Evolutionary conservation across 2,113 vertebrate species (phyloP), one percentile per base, ranked within the genome.

Genomic region (Girardinichthys multiradiatus): DNA sequence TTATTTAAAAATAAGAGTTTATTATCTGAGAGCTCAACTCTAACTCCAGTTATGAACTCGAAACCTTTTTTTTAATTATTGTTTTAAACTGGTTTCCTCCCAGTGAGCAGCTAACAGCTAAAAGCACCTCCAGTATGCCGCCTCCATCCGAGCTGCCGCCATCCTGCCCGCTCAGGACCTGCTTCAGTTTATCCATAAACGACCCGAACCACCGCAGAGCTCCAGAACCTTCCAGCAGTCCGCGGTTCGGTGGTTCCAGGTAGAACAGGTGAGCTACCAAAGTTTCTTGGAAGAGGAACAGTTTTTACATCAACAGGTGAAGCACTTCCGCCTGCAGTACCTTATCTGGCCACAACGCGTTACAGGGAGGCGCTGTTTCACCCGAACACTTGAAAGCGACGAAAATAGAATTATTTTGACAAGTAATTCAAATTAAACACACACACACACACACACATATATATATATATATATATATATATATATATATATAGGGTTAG

Each of bases 121-220:
- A 35, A 42, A 21, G 54, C 90, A 97, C 97, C 95, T 97, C 81
- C 76, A 98, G 65, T 3, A 94, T 90, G 29, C 94, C 80, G 24
- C n/a, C 80, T 0, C 90, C 91, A 30, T 97, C 96, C 71, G 68
- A 45, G 64, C 26, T 70, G 0, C 89, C 12, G 0, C 76, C 93
- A 70, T 98, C 96, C 67, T 93, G 93, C 1, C 96, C 95, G 67
- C 95, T 94, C 75, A 98, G 85, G 79, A 97, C 96, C 86, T 92
- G 93, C 94, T 96, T 98, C 54, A 98, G 82, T 79, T 98, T 97
- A 82, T 97, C 97, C 96, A 96, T 97, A 0, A 26, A 26, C 19
- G 13, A 13, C 4, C 3, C 17, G 1, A 37, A 3, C 28, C 3
- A 12, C 9, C 24, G 29, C 29, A 0, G 3, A 28, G 2, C 1